These are phyloP conservation scores for Phocoena phocoena DNA, from an alignment of 2,113 vertebrate species.

Conservation along the genomic window DNA sequence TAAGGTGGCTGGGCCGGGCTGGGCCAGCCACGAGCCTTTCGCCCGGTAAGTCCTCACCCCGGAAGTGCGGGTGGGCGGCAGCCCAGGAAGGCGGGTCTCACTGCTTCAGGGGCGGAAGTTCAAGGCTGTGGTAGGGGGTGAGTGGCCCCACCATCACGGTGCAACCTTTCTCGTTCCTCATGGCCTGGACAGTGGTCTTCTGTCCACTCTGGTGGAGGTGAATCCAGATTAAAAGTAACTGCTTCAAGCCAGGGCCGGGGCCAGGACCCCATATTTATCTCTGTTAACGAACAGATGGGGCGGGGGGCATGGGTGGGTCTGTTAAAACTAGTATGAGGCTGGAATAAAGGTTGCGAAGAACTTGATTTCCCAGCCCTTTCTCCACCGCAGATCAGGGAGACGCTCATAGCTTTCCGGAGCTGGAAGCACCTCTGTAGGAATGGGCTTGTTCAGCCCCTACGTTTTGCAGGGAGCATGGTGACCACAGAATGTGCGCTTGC, in stretches of 20 bases:
- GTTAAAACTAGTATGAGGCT: not conserved
- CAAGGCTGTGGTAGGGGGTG: not conserved
- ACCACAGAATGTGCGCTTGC: not conserved
- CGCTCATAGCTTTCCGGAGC: not conserved
- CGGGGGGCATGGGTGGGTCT: not conserved
- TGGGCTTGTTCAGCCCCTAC: not conserved
- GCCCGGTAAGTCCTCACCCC: accelerated
- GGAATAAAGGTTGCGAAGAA: not conserved
- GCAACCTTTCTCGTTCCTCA: not conserved
- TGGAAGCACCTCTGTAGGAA: not conserved
- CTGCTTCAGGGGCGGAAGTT: not conserved
- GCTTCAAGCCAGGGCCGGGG: not conserved
- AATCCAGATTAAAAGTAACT: not conserved
- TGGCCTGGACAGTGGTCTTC: not conserved
- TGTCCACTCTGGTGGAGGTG: not conserved
- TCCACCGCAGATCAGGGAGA: not conserved
- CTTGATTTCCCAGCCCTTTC: not conserved
- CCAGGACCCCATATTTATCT: not conserved
- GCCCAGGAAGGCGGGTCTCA: not conserved
- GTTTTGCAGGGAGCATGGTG: not conserved
- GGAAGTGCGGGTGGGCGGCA: accelerated
- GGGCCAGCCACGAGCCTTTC: accelerated
- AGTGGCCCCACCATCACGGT: not conserved
- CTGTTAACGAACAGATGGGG: not conserved
- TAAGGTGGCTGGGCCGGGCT: conserved; percentile 39